Evolutionary conservation across 2,113 vertebrate genomes (phyloP), one percentile per base, ranked within the genome.

Genomic region (Heterotis niloticus): DNA sequence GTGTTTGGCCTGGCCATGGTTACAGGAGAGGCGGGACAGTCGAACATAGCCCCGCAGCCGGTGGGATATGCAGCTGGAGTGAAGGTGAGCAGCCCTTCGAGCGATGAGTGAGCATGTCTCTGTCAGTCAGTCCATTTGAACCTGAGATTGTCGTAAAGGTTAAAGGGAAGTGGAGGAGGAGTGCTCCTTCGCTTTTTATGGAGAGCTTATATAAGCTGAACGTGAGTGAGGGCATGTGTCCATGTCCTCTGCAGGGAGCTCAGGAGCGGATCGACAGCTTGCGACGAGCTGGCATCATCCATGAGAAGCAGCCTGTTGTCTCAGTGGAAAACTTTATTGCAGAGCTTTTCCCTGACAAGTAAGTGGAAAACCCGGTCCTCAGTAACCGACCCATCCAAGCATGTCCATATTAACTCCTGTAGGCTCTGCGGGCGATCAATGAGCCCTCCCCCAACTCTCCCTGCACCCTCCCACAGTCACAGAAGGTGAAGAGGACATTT

Each of bases 301-400:
- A 98, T 1, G 95, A 98, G 85, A 98, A 97, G 72, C 98, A 99
- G 86, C 94, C 94, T 0, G 96, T 94, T 59, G 96, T 98, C 51
- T 98, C 98, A 0, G 87, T 98, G 82, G 96, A 99, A 86, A 98
- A 89, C 88, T 99, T 99, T 87, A 97, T 99, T n/a, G 95, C 95
- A 16, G 98, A 99, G 73, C 90, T 99, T 79, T 93, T 98, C 77
- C 97, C 98, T 83, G 98, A 99, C 89, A 98, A 93, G 98, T 99
- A 88, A 95, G 93, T 74, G 69, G 10, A 60, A 60, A 70, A 9
- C 16, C 76, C 57, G 14, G 26, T 68, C 23, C 34, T 44, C 51
- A 18, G 26, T 72, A 52, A 28, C 74, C 67, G 13, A 10, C 75
- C 51, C 64, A 57, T 52, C 69, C 66, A 51, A 10, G 12, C 18